These are phyloP conservation scores for Perognathus longimembris DNA, from an alignment of 2,113 vertebrate genomes.

Conservation along the genomic window DNA sequence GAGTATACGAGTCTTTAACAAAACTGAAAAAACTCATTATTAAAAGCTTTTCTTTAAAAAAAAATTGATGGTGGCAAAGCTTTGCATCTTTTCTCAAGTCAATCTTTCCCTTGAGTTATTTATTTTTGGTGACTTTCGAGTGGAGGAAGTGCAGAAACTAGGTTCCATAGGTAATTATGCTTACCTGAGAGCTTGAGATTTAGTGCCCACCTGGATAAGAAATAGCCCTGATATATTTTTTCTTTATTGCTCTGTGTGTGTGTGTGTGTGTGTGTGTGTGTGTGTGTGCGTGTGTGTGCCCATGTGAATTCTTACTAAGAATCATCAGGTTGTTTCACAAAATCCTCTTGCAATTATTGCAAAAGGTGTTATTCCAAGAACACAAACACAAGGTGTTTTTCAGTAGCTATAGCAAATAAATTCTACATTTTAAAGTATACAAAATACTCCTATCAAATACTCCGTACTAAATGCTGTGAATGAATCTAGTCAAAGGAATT, in stretches of 20 bases:
- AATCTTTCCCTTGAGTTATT: not conserved
- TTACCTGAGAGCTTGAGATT: not conserved
- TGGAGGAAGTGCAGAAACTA: not conserved
- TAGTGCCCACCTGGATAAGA: not conserved
- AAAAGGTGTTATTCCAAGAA: not conserved
- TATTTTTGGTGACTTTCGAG: not conserved
- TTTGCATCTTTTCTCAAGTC: not conserved
- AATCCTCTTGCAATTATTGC: not conserved
- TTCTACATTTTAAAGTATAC: not conserved
- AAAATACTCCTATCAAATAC: not conserved
- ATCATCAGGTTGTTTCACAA: not conserved
- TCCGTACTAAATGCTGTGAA: not conserved
- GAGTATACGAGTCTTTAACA: not conserved
- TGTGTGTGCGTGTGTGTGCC: not conserved
- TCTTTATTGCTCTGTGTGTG: not conserved
- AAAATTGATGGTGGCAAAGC: not conserved
- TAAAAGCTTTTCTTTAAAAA: not conserved
- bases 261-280: not conserved
- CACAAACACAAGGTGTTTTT: not conserved
- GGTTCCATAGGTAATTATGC: not conserved
- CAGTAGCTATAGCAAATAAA: constrained; percentile 18
- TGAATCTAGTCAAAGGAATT: constrained; percentile 25
- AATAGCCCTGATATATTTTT: not conserved
- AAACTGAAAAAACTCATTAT: not conserved
- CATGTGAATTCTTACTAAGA: not conserved